phyloP scores from a whole-genome alignment of 2,888 invertebrate species.

The Pachydiplax longipennis region DNA sequence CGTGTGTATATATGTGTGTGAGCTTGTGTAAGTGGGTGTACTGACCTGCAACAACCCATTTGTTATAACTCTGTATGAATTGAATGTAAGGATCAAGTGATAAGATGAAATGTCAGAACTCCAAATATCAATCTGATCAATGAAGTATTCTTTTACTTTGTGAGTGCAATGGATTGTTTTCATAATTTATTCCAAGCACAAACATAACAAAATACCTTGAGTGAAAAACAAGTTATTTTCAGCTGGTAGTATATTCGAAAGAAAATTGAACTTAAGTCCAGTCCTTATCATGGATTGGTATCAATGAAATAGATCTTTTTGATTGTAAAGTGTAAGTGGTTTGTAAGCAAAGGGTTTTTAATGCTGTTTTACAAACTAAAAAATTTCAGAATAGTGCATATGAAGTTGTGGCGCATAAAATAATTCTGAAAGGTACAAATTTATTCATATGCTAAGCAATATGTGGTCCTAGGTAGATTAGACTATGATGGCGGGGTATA shows the following conservation, averaged over 20 bases:
- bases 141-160: slow-evolving; percentile 46
- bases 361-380: slow-evolving; percentile 39
- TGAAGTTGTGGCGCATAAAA: slow-evolving; percentile 38
- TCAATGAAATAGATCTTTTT: slow-evolving; percentile 23
- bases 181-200: slow-evolving; percentile 50
- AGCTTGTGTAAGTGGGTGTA: slow-evolving; percentile 25
- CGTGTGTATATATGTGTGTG: neutral
- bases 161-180: slow-evolving; percentile 50
- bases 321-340: slow-evolving; percentile 30
- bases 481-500: slow-evolving; percentile 27
- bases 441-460: slow-evolving; percentile 45
- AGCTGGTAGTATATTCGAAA: slow-evolving; percentile 38
- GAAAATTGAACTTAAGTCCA: slow-evolving; percentile 26
- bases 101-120: slow-evolving; percentile 2
- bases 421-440: slow-evolving; percentile 45
- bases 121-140: slow-evolving; percentile 42
- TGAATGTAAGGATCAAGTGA: slow-evolving; percentile 12
- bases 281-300: slow-evolving; percentile 19
- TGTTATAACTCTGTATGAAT: slow-evolving; percentile 38
- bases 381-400: slow-evolving; percentile 34
- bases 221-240: slow-evolving; percentile 46
- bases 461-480: slow-evolving; percentile 10
- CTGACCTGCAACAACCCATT: slow-evolving; percentile 18
- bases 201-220: slow-evolving; percentile 44
- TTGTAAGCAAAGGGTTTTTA: slow-evolving; percentile 43